Evolutionary conservation across 2,888 invertebrate genomes (phyloP).

Genomic region (Carabus problematicus): DNA sequence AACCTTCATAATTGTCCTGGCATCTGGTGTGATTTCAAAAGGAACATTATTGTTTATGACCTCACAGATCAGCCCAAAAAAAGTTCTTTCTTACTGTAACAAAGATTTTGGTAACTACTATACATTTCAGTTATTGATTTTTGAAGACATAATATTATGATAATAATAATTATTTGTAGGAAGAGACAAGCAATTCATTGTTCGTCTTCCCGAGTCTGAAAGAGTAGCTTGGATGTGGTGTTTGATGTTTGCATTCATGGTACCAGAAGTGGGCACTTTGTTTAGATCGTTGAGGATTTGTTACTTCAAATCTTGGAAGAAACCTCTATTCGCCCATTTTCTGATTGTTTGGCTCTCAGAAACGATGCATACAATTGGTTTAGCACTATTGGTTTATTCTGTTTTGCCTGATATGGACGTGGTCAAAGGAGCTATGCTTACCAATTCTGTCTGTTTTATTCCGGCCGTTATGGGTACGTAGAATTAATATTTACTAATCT

Average conservation of each 20-base stretch:
- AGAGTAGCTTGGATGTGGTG: conserved; percentile 95
- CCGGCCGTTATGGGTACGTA: conserved; percentile 74
- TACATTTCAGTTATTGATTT: conserved; percentile 9
- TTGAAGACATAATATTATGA: background rate
- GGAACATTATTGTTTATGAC: conserved; percentile 91
- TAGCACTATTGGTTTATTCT: conserved; percentile 85
- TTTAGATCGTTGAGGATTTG: conserved; percentile 87
- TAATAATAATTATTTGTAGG: conserved; percentile 63
- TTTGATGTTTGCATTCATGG: conserved; percentile 82
- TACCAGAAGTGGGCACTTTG: conserved; percentile 88
- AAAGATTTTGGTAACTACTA: conserved; percentile 82
- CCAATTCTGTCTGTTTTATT: conserved; percentile 92
- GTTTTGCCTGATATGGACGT: conserved; percentile 93
- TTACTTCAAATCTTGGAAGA: conserved; percentile 86
- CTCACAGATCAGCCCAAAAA: conserved; percentile 82
- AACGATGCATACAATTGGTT: conserved; percentile 85
- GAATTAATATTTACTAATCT: conserved; percentile 44
- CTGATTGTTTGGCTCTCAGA: conserved; percentile 82
- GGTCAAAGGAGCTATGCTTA: conserved; percentile 94
- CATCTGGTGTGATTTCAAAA: conserved; percentile 86
- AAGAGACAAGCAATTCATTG: conserved; percentile 85
- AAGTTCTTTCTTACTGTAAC: conserved; percentile 82
- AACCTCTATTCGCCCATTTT: conserved; percentile 71
- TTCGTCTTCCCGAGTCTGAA: conserved; percentile 82
- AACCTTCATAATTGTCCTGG: conserved; percentile 85